Base-by-base conservation (phyloP, 2,888 invertebrate species). In the Cyclophora albipunctata region DNA sequence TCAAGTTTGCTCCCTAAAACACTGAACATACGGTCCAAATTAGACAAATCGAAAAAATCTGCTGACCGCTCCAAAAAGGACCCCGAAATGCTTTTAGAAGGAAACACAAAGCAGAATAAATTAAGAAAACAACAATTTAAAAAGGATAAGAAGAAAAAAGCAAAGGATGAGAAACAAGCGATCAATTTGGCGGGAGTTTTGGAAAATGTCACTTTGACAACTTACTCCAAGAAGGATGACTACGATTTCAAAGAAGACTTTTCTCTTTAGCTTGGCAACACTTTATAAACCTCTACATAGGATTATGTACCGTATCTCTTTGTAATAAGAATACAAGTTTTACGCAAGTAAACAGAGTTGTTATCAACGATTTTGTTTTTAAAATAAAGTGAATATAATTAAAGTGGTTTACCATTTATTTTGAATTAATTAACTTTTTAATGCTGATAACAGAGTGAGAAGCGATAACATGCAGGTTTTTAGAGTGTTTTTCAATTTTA, bases 11-110 rank as follows among this genome's bases (percentile, higher is more conserved):
- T 88, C 35, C 83, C 86, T 42, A 81, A 82, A 53, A 73, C 83
- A 0, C 58, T 90, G 0, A 88, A 66, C 65, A 86, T 90, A 54
- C 63, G 78, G 52, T 67, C 79, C 1, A 82, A 81, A 66, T 66
- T 83, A 45, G 77, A 76, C 7, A 86, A 86, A 59, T 73, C 66
- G 33, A 75, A 72, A 34, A 81, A 81, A 60, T 63, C 75, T 7
- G 67, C 69, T 2, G 84, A 81, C 55, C 68, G 71, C 44, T 63
- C 71, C 37, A 92, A 92, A 70, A 52, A 64, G 2, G 92, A 95
- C 75, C 92, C 93, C 0, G 90, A 92, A 69, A 91, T 93, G 89
- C 84, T 90, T 46, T 73, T 95, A 47, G 93, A 94, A 73, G 95
- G 95, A 55, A 93, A 93, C 71, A 78, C 90, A 0, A 87, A 84